Evolutionary conservation across 2,113 vertebrate genomes (phyloP).

Genomic region (Scopus umbretta): DNA sequence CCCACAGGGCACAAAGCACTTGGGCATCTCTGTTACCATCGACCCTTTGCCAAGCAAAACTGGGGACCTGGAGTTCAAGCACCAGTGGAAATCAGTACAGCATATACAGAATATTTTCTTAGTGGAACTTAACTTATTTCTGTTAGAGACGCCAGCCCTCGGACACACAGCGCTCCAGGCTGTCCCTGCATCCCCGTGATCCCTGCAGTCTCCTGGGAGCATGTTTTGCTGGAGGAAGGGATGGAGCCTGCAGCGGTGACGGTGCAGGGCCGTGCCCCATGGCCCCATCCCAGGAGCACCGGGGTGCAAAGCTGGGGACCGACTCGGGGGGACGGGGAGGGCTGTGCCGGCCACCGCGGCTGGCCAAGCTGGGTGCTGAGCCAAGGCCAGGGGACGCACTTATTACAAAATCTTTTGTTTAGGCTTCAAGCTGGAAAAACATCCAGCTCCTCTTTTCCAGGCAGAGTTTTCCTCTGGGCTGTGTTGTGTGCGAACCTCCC

Average conservation of each 20-base stretch:
- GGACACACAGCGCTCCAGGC: fast-evolving
- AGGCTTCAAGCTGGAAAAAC: slow-evolving; percentile 3
- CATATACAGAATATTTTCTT: not conserved
- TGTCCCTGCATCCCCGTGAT: fast-evolving
- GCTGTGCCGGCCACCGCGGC: not conserved
- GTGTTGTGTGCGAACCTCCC: not conserved
- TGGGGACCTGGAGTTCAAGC: not conserved
- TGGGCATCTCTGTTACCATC: not conserved
- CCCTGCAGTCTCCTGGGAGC: not conserved
- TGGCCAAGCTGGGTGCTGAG: not conserved
- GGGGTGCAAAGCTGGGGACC: not conserved
- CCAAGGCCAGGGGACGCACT: not conserved
- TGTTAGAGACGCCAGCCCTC: not conserved
- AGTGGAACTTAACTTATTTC: not conserved
- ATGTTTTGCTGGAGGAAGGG: not conserved
- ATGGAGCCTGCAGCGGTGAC: fast-evolving
- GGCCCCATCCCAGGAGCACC: fast-evolving
- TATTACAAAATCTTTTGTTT: slow-evolving; percentile 22
- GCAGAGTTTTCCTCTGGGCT: not conserved
- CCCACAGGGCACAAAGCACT: not conserved
- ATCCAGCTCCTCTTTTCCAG: not conserved
- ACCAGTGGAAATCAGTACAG: not conserved
- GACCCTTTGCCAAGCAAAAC: not conserved
- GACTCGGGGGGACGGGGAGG: fast-evolving
- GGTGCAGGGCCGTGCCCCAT: not conserved